A percentile compares a stretch with the other conserved stretches of the same genome.
Conservation (phyloP, 2,113 vertebrate genomes). For the Cygnus buccinator region DNA sequence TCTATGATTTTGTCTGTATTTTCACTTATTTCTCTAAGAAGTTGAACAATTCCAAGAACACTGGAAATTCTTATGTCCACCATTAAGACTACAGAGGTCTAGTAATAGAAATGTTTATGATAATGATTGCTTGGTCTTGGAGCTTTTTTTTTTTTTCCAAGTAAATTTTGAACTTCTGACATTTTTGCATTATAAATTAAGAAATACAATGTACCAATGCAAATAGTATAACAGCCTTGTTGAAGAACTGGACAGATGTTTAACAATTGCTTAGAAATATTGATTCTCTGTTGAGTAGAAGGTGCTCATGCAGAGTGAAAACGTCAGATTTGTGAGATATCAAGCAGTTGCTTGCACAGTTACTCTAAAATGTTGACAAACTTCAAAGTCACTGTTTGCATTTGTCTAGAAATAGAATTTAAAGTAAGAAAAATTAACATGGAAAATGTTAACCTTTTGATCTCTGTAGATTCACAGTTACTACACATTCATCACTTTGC, state of each 20-base stretch:
- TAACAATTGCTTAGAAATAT: not conserved
- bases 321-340: not conserved
- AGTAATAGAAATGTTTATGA: not conserved
- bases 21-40: not conserved
- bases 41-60: not conserved
- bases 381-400: not conserved
- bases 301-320: not conserved
- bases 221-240: not conserved
- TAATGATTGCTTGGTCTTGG: not conserved
- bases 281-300: not conserved
- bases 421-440: not conserved
- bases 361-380: not conserved
- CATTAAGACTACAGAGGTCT: not conserved
- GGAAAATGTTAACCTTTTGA: not conserved
- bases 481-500: not conserved
- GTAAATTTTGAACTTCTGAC: not conserved
- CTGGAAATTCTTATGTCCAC: not conserved
- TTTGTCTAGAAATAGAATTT: not conserved
- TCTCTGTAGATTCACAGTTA: not conserved
- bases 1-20: not conserved
- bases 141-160: not conserved
- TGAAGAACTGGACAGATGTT: not conserved
- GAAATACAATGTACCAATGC: not conserved
- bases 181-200: not conserved
- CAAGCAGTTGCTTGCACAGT: not conserved